Conservation (phyloP, 2,113 vertebrate genomes). For the Apteryx owenii region DNA sequence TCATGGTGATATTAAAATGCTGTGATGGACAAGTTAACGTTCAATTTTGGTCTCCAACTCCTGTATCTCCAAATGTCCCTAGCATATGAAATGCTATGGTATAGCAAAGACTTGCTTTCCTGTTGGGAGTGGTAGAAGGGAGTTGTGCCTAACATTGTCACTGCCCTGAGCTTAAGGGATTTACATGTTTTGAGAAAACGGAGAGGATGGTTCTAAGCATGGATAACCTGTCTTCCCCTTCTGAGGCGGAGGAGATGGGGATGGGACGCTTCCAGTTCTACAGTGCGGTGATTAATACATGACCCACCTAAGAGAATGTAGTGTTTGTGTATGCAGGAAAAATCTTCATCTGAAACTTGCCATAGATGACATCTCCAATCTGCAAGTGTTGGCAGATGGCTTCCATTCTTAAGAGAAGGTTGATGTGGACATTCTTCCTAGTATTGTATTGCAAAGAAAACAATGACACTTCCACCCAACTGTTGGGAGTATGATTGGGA, state of each 20-base stretch:
- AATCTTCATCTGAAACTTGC: slow-evolving; percentile 46
- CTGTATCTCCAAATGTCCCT: neutral
- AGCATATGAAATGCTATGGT: neutral
- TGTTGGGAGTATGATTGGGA: neutral
- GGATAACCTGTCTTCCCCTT: neutral
- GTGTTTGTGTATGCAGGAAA: slow-evolving; percentile 17
- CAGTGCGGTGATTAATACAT: neutral
- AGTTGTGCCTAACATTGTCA: neutral
- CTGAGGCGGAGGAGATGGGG: neutral
- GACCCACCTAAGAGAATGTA: neutral
- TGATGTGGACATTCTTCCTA: slow-evolving; percentile 64
- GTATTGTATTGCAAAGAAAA: slow-evolving; percentile 70
- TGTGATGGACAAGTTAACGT: neutral
- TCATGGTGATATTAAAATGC: neutral
- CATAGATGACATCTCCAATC: slow-evolving; percentile 33
- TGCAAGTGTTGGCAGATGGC: slow-evolving; percentile 56
- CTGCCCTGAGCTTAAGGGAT: neutral
- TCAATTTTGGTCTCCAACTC: neutral
- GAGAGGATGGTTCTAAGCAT: neutral
- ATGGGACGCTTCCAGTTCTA: neutral
- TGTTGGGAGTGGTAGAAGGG: neutral
- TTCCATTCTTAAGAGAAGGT: slow-evolving; percentile 47
- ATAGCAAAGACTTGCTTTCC: neutral
- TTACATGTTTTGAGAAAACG: neutral
- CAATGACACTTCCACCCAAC: slow-evolving; percentile 28